phyloP scores from a whole-genome alignment of 2,797 vertebrate species.

The Clarias laeviceps region DNA sequence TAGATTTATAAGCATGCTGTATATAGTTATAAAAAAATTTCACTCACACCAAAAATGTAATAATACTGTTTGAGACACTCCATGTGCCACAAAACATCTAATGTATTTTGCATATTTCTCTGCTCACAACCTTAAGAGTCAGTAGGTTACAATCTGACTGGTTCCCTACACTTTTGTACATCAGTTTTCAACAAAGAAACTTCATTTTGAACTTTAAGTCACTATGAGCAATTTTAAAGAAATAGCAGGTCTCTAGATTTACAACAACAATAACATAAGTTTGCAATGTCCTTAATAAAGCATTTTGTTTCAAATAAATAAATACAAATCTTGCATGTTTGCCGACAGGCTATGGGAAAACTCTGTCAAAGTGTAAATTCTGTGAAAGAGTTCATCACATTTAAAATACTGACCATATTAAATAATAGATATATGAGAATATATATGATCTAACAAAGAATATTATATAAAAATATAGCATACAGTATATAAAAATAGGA shows the following conservation, averaged over 20 bases:
- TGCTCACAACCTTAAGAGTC: neutral
- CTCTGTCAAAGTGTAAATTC: neutral
- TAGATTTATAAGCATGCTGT: too few species aligned
- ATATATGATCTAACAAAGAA: neutral
- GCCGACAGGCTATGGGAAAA: neutral
- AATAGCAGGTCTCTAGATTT: neutral
- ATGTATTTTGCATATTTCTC: neutral
- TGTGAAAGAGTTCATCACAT: too few species aligned
- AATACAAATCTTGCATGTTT: neutral
- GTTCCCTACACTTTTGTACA: neutral
- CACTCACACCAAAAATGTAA: too few species aligned
- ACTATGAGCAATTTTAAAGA: neutral
- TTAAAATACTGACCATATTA: too few species aligned
- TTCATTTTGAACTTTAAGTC: neutral
- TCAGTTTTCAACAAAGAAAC: neutral
- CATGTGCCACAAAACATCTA: neutral
- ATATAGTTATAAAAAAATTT: too few species aligned
- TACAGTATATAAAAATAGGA: neutral
- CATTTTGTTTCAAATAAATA: neutral
- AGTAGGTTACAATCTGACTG: neutral
- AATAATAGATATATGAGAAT: constrained; percentile 6
- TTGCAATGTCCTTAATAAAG: neutral
- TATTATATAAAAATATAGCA: too few species aligned
- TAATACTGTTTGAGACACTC: neutral
- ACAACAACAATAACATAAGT: neutral